Base-by-base conservation (phyloP, 1,140 invertebrate genomes). In the Globodera rostochiensis region DNA sequence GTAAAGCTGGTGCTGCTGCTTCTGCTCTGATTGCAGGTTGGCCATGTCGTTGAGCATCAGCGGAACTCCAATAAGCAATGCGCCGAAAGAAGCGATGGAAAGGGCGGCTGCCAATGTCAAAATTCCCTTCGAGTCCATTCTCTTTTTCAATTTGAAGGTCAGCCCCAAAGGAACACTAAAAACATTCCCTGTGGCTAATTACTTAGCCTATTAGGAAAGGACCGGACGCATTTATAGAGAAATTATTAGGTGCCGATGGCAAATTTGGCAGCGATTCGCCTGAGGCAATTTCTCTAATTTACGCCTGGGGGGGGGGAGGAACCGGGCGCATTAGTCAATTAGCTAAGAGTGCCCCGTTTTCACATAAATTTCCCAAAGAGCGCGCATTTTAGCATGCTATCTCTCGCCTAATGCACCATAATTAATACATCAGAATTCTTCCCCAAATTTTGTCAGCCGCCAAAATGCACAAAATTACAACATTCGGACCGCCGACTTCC, bases 41-140 rank as follows among this genome's bases (percentile, higher is more conserved):
- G 36, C 66, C 7, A 75, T 45, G 66, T 75, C 74, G 66, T 36
- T 57, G 45, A 75, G 36, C 36, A 75, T 36, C 46, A 75, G n/a
- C 13, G 74, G 74, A 57, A 75, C n/a, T 19, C 19, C 74, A 60
- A 75, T 53, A 9, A 75, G 74, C 45, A 75, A 3, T 7, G 74
- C 74, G 13, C 36, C 15, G 6, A 75, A 75, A 21, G 74, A 75
- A 49, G 46, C 7, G 25, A 75, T 6, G 7, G 74, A 75, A 49
- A 75, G 66, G 36, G 74, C 66, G 19, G 74, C 66, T 36, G 74
- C 74, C 46, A 66, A 57, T n/a, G 47, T 75, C 45, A 75, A 64
- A 64, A 66, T 75, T 36, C 49, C 49, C 46, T 75, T 75, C 57
- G 57, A 15, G 19, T 60, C 57, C 57, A 60, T 60, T 60, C 15